Base-by-base conservation (phyloP, 2,888 invertebrate genomes). In the Mongoloraphidia duomilia region DNA sequence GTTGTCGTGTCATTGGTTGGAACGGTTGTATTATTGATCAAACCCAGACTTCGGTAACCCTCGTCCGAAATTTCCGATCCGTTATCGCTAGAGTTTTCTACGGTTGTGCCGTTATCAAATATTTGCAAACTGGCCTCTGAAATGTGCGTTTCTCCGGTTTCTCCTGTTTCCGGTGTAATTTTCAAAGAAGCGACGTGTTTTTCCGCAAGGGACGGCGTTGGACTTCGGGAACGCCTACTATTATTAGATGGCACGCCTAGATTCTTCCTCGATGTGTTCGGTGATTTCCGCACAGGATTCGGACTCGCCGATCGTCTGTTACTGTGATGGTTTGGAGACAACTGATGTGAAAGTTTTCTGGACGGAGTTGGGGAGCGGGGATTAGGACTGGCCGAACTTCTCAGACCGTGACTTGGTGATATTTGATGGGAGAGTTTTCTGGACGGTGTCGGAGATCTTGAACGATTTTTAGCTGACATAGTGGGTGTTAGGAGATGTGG, bases 11-110 rank as follows among this genome's bases (percentile, higher is more conserved):
- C 74, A 39, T 72, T 73, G 1, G 71, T 71, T 26, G 26, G 3
- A 26, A 26, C 26, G 26, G 74, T 60, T 41, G 65, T 58, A 46
- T 74, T 68, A 53, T 78, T 77, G 41, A 79, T 79, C 43, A 85
- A 75, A 0, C 86, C 86, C 59, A 87, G 67, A 61, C 87, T 87
- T 59, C 87, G 76, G 65, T 88, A 88, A 0, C 88, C 88, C 61
- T 88, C 88, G 64, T 88, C 88, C 33, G 86, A 87, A 26, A 87
- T 84, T 63, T 88, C 87, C 50, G 86, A 86, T 9, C 86, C 84
- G 57, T 86, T 85, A 63, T 87, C 85, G 47, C 85, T 82, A 9
- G 80, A 79, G 53, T 80, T 77, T 58, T 78, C 77, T 17, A 72
- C n/a, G 45, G 59, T 60, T 13, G 57, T 62, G 44, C 42, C 48